phyloP scores from a whole-genome alignment of 2,797 vertebrate species.

The Holocentrus rufus region DNA sequence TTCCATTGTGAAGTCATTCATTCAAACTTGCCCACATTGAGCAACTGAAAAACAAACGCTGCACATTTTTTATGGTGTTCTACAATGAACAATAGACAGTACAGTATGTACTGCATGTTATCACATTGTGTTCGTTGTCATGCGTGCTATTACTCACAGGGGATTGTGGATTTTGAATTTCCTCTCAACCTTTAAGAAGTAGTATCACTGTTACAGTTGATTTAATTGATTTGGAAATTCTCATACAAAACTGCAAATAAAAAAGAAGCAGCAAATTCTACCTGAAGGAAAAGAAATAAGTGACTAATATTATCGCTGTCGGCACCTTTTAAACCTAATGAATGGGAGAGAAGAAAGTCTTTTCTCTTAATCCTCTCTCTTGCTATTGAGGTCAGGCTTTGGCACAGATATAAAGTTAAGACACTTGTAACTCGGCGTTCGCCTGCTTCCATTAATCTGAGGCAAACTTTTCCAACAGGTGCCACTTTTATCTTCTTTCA shows the following conservation, averaged over 20 bases:
- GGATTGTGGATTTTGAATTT: too few relatives aligned
- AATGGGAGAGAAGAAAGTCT: background rate
- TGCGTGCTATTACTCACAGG: too few relatives aligned
- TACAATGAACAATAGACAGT: background rate
- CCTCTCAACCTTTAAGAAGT: too few relatives aligned
- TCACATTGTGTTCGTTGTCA: too few relatives aligned
- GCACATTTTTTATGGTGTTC: background rate
- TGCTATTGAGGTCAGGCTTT: background rate
- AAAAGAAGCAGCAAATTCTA: too few relatives aligned
- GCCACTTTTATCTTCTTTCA: too few relatives aligned
- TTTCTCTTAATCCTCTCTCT: background rate
- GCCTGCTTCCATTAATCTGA: background rate
- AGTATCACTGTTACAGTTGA: too few relatives aligned
- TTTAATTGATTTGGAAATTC: too few relatives aligned
- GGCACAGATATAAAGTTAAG: background rate
- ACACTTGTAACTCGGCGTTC: background rate
- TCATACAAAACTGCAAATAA: too few relatives aligned
- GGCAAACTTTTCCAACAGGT: background rate
- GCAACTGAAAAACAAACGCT: constrained; percentile 4
- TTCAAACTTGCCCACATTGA: constrained; percentile 15
- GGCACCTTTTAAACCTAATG: background rate
- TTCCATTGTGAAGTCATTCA: background rate
- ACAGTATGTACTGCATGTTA: too few relatives aligned
- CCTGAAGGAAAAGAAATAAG: background rate
- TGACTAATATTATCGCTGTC: too few relatives aligned